Base-by-base conservation (phyloP, 2,113 vertebrate species). In the Indri indri region DNA sequence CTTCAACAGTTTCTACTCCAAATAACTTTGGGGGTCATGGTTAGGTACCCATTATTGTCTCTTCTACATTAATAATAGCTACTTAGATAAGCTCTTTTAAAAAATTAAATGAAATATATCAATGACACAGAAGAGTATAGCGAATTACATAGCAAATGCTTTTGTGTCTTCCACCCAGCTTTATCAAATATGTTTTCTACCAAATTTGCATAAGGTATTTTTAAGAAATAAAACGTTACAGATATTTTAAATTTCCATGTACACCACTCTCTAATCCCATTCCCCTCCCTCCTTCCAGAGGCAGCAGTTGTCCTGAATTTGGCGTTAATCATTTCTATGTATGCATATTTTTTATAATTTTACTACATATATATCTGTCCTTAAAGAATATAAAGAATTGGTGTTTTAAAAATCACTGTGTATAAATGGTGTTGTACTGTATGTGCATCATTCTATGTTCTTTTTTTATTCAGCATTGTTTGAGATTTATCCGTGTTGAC, bases 271-370 rank as follows among this genome's bases (percentile, higher is more conserved):
- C 4, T 8, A 27, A 18, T 7, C 10, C 16, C 37, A 59, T 63
- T 89, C 3, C 25, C 47, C 10, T 52, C 3, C 17, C 16, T 83
- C 14, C 27, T 91, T 89, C 47, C 57, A 76, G 22, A 90, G 16
- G 18, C 7, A 88, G 80, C 4, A 34, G 2, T 57, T 83, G 20
- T 70, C 32, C 17, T 68, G 10, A 84, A 73, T 90, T 90, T 92
- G 12, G 17, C 54, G 5, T 34, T 95, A 84, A 40, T 81, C 17
- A 40, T n/a, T 87, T 11, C 27, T 81, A 17, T 73, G 2, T 22
- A 30, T 92, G 45, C 63, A 34, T 88, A 8, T 42, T 73, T 92
- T 86, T 65, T 10, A 90, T 92, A 84, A 95, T 82, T 85, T 94
- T 76, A 47, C 25, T 68, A 47, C 2, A 70, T 84, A 80, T 74